Evolutionary conservation across 2,888 invertebrate species (phyloP).

Genomic region (Eristalis pertinax): DNA sequence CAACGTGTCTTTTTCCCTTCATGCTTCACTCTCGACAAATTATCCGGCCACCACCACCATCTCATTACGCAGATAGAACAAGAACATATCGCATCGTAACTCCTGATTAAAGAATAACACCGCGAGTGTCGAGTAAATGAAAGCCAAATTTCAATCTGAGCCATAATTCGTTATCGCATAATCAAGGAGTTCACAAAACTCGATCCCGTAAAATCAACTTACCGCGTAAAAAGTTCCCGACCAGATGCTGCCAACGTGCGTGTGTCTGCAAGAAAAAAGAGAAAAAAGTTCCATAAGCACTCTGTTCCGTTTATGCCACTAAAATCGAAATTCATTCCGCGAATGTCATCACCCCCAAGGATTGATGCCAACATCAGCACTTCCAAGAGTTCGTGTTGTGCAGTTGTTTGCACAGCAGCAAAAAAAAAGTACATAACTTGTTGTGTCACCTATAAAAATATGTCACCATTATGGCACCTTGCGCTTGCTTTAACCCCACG

Average conservation of each 20-base stretch:
- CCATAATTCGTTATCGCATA: background rate
- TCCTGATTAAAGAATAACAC: background rate
- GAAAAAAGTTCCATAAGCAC: background rate
- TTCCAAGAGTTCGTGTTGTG: background rate
- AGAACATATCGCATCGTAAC: background rate
- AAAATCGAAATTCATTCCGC: background rate
- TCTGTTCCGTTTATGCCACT: background rate
- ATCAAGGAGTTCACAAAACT: background rate
- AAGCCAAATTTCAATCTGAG: background rate
- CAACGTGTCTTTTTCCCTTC: too few relatives aligned
- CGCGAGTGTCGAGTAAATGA: background rate
- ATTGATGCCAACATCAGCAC: background rate
- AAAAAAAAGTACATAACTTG: background rate
- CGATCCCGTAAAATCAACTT: background rate
- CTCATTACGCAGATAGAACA: too few relatives aligned
- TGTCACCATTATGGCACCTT: background rate
- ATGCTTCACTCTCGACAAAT: too few relatives aligned
- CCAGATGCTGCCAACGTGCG: background rate
- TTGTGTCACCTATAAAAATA: background rate
- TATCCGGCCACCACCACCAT: too few relatives aligned
- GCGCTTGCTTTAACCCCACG: background rate
- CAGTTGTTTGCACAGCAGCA: background rate
- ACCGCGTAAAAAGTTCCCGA: background rate
- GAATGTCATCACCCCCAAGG: background rate
- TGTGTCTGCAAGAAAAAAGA: background rate